These are phyloP conservation scores for Eupithecia subumbrata DNA, from an alignment of 2,888 invertebrate species.

Conservation along the genomic window DNA sequence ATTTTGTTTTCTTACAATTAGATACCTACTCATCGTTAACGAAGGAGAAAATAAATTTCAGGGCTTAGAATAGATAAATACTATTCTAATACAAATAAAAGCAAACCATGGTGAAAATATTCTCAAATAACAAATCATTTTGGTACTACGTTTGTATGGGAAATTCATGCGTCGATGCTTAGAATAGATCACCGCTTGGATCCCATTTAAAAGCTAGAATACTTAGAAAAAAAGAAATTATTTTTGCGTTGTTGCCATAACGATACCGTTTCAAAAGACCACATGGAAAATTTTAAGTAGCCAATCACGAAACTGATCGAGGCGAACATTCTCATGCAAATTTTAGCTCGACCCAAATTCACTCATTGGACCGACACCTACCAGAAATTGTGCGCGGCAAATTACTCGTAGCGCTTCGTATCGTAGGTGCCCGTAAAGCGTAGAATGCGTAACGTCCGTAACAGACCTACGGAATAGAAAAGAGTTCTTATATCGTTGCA, in stretches of 20 bases:
- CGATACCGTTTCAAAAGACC: conserved; percentile 14
- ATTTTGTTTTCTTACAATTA: neutral
- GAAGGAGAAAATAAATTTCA: neutral
- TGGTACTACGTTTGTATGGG: too few relatives aligned
- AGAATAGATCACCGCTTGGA: neutral
- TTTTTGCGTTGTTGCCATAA: neutral
- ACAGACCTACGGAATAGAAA: neutral
- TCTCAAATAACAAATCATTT: too few relatives aligned
- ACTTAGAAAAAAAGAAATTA: neutral
- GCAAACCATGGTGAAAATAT: too few relatives aligned
- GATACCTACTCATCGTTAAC: neutral
- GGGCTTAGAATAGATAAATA: neutral
- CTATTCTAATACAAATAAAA: too few relatives aligned
- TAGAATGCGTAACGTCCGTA: neutral
- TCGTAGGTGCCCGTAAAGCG: conserved; percentile 50
- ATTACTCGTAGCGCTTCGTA: conserved; percentile 53
- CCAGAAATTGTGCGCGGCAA: conserved; percentile 39
- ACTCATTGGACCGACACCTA: conserved; percentile 41
- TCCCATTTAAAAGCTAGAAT: neutral
- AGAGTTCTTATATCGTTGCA: neutral
- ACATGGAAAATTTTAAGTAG: conserved; percentile 32
- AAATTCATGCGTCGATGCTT: too few relatives aligned
- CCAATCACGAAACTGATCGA: conserved; percentile 38
- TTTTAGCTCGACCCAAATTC: conserved; percentile 62
- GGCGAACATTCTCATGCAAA: conserved; percentile 58